Base-by-base conservation (phyloP, 1,140 invertebrate genomes). In the Diorhabda sublineata region DNA sequence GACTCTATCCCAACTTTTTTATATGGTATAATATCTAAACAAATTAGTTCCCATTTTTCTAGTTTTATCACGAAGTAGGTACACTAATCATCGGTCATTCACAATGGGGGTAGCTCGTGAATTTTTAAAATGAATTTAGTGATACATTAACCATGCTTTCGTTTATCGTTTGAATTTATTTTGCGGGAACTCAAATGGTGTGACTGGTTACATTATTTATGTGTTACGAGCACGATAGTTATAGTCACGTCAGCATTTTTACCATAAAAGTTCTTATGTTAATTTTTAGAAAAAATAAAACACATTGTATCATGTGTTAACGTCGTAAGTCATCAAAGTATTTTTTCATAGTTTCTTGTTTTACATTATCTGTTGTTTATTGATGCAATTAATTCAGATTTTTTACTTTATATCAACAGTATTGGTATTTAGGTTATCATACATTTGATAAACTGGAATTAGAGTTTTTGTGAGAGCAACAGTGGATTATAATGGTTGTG, bases 121-220 rank as follows among this genome's bases (percentile, higher is more conserved):
- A 73, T 67, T 71, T 66, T 69, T 67, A 11, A 71, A 69, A 73
- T 73, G 71, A 73, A 73, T 71, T 71, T 66, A 45, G 64, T 52
- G 67, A 71, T 73, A 71, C 71, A 71, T 73, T 73, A 70, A 73
- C 66, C 66, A 70, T 71, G 70, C 70, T 71, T 73, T 71, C 64
- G 68, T 73, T 73, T 73, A 73, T 73, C 72, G 72, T 68, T 61
- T 47, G 56, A 73, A 73, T 73, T 73, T 73, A 73, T 73, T 71
- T 67, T 69, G 65, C 69, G 60, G 64, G 45, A 63, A 73, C 72
- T 73, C 44, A 66, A 73, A 73, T 73, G 68, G 69, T 71, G 68
- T 58, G 70, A 66, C 66, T 68, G 59, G 69, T 56, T 47, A 62
- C 43, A 67, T 73, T 73, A 73, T 73, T 73, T 73, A 73, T 73